Percentiles rank a stretch among this genome's conserved stretches.
Evolutionary conservation across 2,888 invertebrate species (phyloP).

Genomic region (Clostera curtula): DNA sequence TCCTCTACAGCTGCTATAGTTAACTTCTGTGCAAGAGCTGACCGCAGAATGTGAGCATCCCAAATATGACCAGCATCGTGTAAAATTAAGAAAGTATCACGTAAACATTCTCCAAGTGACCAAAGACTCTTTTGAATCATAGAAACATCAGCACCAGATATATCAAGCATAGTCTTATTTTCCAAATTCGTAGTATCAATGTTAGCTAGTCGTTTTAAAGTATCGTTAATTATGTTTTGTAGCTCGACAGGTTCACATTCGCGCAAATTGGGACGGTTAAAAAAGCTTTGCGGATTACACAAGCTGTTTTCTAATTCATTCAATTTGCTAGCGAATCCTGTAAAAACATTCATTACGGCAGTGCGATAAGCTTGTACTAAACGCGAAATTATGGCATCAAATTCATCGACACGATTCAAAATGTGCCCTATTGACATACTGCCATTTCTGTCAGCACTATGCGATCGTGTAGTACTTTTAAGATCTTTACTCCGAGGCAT

Average conservation of each 20-base stretch:
- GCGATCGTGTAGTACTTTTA: slow-evolving; percentile 14
- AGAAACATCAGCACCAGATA: slow-evolving; percentile 24
- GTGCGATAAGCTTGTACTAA: slow-evolving; percentile 41
- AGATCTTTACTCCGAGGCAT: slow-evolving; percentile 21
- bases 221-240: slow-evolving; percentile 27
- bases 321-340: slow-evolving; percentile 34
- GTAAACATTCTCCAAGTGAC: slow-evolving; percentile 42
- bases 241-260: slow-evolving; percentile 19
- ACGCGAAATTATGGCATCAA: slow-evolving; percentile 31
- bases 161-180: slow-evolving; percentile 19
- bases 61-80: slow-evolving; percentile 51
- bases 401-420: slow-evolving; percentile 24
- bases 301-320: slow-evolving; percentile 33
- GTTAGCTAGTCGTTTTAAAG: slow-evolving; percentile 22
- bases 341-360: slow-evolving; percentile 34
- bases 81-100: slow-evolving; percentile 41
- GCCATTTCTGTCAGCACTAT: slow-evolving; percentile 15
- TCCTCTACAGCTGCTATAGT: slow-evolving; percentile 57
- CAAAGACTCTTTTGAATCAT: slow-evolving; percentile 41
- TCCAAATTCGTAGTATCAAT: slow-evolving; percentile 12
- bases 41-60: slow-evolving; percentile 51
- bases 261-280: slow-evolving; percentile 3
- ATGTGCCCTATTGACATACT: slow-evolving; percentile 15
- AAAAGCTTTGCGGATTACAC: slow-evolving; percentile 15
- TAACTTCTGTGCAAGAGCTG: slow-evolving; percentile 47